Conservation (phyloP, 2,888 invertebrate species). For the Drosophila meridiana region DNA sequence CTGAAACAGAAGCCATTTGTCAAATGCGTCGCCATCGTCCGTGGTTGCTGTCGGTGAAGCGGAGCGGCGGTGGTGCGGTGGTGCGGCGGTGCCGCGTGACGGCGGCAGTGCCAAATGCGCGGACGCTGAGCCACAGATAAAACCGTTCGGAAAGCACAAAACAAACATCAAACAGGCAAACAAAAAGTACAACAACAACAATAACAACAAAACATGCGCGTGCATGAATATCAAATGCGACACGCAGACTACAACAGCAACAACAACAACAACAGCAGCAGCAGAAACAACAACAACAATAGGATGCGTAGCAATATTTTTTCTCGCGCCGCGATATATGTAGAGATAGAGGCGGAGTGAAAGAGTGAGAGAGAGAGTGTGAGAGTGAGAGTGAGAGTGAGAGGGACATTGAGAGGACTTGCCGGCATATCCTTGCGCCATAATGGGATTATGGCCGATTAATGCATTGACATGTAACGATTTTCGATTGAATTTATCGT, state of each 20-base stretch:
- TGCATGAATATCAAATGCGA: conserved; percentile 72
- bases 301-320: conserved; percentile 80
- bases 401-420: conserved; percentile 36
- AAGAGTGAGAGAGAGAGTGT: conserved; percentile 8
- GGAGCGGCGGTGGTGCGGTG: conserved; percentile 7
- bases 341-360: conserved; percentile 27
- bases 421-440: conserved; percentile 81
- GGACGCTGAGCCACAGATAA: conserved; percentile 80
- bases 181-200: conserved; percentile 68
- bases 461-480: conserved; percentile 86
- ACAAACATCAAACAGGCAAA: conserved; percentile 81
- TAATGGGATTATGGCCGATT: conserved; percentile 86
- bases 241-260: conserved; percentile 58
- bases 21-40: conserved; percentile 72
- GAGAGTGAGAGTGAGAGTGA: conserved; percentile 7
- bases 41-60: conserved; percentile 20
- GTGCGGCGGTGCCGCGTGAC: conserved; percentile 24
- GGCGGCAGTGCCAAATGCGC: conserved; percentile 62
- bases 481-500: conserved; percentile 85
- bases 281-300: conserved; percentile 61
- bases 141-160: conserved; percentile 82
- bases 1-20: conserved; percentile 83
- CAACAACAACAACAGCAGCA: conserved; percentile 46
- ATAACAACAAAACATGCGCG: conserved; percentile 65
- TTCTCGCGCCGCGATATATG: conserved; percentile 68